These are phyloP conservation scores for Cremastinae sp. DNA, from an alignment of 2,888 invertebrate species.

Conservation along the genomic window DNA sequence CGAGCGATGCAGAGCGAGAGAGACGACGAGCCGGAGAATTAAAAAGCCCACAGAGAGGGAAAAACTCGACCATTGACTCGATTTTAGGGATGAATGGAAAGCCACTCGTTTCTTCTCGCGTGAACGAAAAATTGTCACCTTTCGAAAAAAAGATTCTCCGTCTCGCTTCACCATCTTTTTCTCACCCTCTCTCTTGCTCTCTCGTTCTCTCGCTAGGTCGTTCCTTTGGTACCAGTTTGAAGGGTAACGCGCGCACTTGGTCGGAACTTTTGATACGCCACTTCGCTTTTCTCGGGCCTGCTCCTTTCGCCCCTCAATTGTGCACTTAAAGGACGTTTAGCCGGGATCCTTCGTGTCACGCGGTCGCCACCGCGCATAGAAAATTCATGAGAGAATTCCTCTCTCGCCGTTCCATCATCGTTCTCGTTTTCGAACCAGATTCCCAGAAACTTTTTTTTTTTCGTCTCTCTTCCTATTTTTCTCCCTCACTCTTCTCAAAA, in stretches of 20 bases:
- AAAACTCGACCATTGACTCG: conserved; percentile 53
- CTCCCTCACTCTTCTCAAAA: no score
- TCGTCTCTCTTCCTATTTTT: neutral
- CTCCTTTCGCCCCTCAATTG: conserved; percentile 32
- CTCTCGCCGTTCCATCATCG: conserved; percentile 48
- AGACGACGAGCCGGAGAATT: conserved; percentile 37
- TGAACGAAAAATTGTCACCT: conserved; percentile 60
- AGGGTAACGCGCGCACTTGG: conserved; percentile 55
- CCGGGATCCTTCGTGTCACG: conserved; percentile 56
- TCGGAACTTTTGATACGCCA: conserved; percentile 70
- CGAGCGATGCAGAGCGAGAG: neutral
- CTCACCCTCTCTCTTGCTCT: conserved; percentile 3
- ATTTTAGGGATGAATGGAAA: conserved; percentile 57
- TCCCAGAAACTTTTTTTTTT: conserved; percentile 24
- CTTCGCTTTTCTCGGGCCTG: conserved; percentile 35
- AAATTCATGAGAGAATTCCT: conserved; percentile 40
- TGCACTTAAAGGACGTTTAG: conserved; percentile 70
- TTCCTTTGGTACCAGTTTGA: conserved; percentile 13
- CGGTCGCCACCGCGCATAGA: conserved; percentile 41
- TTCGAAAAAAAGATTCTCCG: conserved; percentile 28
- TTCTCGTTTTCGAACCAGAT: conserved; percentile 24
- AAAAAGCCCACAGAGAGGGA: conserved; percentile 32
- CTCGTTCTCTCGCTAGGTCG: neutral
- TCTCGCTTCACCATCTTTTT: conserved; percentile 6
- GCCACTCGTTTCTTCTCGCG: conserved; percentile 42